phyloP scores from a whole-genome alignment of 2,888 invertebrate species.

The Ctenicera cuprea region DNA sequence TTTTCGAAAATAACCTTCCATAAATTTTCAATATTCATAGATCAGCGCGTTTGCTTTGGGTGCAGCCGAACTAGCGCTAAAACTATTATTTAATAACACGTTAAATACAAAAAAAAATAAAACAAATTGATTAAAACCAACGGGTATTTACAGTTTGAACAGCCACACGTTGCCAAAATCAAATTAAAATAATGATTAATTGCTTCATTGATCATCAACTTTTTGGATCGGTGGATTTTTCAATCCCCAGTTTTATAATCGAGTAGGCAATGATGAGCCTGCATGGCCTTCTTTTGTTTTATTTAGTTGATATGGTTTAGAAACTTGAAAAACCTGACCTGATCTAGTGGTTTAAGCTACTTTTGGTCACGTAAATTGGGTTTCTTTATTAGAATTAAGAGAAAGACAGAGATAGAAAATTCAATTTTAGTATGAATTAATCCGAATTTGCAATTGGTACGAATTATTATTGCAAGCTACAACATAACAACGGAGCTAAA shows the following conservation, averaged over 20 bases:
- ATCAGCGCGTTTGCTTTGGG: background rate
- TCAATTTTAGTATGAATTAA: background rate
- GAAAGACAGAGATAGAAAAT: background rate
- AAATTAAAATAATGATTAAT: conserved; percentile 24
- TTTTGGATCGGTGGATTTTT: conserved; percentile 6
- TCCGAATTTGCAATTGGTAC: background rate
- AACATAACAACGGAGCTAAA: background rate
- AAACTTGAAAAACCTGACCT: conserved; percentile 30
- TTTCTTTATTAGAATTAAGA: background rate
- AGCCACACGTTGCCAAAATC: background rate
- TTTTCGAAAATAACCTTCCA: background rate
- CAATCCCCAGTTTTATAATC: conserved; percentile 13
- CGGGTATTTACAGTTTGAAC: background rate
- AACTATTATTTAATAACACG: background rate
- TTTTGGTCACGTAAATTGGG: conserved; percentile 3
- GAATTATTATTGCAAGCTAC: background rate
- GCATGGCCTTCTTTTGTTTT: conserved; percentile 9
- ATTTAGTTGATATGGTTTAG: conserved; percentile 20
- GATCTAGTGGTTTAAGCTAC: background rate
- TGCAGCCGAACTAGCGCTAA: background rate
- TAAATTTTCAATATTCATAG: background rate
- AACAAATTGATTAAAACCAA: background rate
- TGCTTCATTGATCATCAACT: conserved; percentile 11
- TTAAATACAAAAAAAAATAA: background rate
- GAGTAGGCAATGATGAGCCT: conserved; percentile 1